These are phyloP conservation scores for Gallinago undulata DNA, from an alignment of 2,113 vertebrate genomes.

Conservation along the genomic window DNA sequence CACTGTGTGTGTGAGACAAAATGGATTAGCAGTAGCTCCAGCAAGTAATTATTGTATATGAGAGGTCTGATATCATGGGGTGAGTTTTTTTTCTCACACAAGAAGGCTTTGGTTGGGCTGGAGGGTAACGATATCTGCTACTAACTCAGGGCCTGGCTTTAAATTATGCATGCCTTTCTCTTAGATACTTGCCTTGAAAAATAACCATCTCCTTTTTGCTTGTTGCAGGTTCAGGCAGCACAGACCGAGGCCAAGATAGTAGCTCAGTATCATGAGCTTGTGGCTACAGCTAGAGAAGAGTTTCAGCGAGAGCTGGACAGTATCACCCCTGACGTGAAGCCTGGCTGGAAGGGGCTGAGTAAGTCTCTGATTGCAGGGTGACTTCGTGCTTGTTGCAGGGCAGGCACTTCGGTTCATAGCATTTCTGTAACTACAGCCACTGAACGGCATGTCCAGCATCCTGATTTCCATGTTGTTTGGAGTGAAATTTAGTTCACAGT, in stretches of 20 bases:
- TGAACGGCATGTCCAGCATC: background rate
- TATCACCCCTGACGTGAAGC: slow-evolving; percentile 90
- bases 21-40: background rate
- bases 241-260: slow-evolving; percentile 92
- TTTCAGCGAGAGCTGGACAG: slow-evolving; percentile 92
- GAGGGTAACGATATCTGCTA: rapidly evolving
- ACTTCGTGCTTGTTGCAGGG: rapidly evolving
- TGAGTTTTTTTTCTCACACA: background rate
- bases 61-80: background rate
- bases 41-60: background rate
- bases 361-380: slow-evolving; percentile 63
- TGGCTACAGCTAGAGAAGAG: slow-evolving; percentile 88
- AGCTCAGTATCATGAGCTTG: slow-evolving; percentile 93
- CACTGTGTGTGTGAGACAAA: background rate
- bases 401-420: background rate
- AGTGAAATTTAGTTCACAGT: background rate
- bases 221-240: slow-evolving; percentile 85
- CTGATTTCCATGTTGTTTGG: background rate
- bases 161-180: rapidly evolving
- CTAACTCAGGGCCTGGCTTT: background rate
- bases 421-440: background rate
- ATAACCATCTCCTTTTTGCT: background rate
- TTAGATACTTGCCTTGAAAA: background rate
- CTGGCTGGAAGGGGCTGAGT: slow-evolving; percentile 95
- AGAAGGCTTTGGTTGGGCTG: background rate